phyloP scores from a whole-genome alignment of 2,797 vertebrate species.

The Yasuhikotakia modesta region DNA sequence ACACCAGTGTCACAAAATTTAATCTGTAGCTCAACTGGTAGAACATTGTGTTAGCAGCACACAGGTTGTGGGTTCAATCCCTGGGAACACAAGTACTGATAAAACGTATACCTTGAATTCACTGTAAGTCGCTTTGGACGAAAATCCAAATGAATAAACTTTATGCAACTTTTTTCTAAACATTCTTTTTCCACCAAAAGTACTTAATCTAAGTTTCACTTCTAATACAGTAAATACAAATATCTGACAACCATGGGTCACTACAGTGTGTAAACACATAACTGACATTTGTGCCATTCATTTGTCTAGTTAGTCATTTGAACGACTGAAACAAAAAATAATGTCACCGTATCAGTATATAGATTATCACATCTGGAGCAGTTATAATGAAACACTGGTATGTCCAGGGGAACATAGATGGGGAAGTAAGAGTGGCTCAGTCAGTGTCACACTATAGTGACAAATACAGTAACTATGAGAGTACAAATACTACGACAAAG shows the following conservation, averaged over 20 bases:
- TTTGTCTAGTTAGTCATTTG: background rate
- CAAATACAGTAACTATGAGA: constrained; percentile 39
- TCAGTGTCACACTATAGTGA: constrained; percentile 69
- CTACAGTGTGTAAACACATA: background rate
- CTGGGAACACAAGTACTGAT: too few species aligned
- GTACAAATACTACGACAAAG: background rate
- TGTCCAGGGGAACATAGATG: constrained; percentile 59
- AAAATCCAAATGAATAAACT: too few species aligned
- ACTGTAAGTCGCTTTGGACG: too few species aligned
- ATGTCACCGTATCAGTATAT: background rate
- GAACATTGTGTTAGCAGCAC: too few species aligned
- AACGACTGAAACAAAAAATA: background rate
- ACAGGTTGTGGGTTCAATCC: too few species aligned
- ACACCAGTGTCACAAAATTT: too few species aligned
- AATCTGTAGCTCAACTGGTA: too few species aligned
- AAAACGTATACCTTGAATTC: too few species aligned
- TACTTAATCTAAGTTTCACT: too few species aligned
- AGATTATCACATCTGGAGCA: background rate
- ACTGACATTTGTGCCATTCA: background rate
- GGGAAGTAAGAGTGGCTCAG: constrained; percentile 69
- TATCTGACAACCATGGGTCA: background rate
- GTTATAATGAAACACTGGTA: constrained; percentile 38
- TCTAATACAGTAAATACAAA: background rate
- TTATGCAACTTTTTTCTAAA: too few species aligned
- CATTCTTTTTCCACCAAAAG: too few species aligned